Evolutionary conservation across 2,797 vertebrate genomes (phyloP).

Genomic region (Sarcophilus harrisii): DNA sequence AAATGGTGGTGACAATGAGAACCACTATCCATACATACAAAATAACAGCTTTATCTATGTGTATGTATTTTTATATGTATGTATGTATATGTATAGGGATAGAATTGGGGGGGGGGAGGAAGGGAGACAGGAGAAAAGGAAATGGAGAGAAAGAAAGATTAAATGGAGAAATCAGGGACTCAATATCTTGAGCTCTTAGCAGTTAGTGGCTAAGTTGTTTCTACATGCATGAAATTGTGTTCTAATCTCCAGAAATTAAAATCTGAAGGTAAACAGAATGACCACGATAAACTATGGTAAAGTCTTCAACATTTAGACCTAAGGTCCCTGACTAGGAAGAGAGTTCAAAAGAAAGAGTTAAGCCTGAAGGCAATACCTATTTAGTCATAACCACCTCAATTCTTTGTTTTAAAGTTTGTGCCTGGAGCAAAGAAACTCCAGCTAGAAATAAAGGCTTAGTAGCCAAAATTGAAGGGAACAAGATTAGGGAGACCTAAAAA

Average conservation of each 20-base stretch:
- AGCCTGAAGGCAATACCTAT: neutral
- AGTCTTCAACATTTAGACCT: neutral
- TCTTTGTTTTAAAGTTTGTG: slow-evolving; percentile 1
- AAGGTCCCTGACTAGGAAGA: neutral
- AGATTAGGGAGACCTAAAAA: neutral
- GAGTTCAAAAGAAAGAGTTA: neutral
- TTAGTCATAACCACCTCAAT: neutral
- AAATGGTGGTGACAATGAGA: neutral
- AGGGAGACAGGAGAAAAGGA: neutral
- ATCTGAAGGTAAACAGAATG: neutral
- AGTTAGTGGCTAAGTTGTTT: neutral
- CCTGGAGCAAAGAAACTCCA: neutral
- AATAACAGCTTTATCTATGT: neutral
- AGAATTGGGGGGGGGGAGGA: neutral
- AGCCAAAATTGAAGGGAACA: neutral
- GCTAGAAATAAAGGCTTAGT: neutral
- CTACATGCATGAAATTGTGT: neutral
- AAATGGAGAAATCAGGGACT: neutral
- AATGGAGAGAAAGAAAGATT: neutral
- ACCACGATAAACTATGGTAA: neutral
- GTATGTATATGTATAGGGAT: neutral
- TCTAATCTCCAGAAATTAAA: neutral
- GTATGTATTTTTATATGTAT: too few relatives aligned
- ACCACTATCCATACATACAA: neutral
- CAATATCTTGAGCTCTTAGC: neutral